These are phyloP conservation scores for Tenualosa thibaudeaui DNA, from an alignment of 2,797 vertebrate genomes.

Conservation along the genomic window DNA sequence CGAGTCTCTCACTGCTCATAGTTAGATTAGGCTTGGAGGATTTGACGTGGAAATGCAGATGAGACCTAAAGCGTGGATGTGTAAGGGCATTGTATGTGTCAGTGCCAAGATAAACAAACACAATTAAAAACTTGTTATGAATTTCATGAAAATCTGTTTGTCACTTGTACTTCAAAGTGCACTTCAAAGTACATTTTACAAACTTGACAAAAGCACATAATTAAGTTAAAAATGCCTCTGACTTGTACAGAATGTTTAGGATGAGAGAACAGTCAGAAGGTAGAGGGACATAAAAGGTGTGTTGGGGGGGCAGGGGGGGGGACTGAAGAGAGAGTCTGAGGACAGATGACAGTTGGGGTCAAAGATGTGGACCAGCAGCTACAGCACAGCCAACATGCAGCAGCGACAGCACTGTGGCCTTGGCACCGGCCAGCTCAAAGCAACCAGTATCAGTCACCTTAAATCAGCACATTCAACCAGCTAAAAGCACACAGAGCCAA, in stretches of 20 bases:
- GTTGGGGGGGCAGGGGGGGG: neutral
- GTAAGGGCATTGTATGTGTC: neutral
- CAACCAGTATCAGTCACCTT: neutral
- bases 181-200: slow-evolving; percentile 9
- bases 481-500: neutral
- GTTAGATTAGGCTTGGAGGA: neutral
- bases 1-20: neutral
- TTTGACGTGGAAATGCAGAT: neutral
- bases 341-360: neutral
- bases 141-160: neutral
- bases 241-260: neutral
- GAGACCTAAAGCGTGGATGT: neutral
- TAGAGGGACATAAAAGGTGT: neutral
- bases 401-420: neutral
- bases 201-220: neutral
- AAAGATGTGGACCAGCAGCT: slow-evolving; percentile 27
- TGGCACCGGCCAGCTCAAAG: neutral
- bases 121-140: too few relatives aligned
- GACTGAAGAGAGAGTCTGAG: neutral
- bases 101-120: too few relatives aligned
- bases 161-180: slow-evolving; percentile 18
- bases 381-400: slow-evolving; percentile 52
- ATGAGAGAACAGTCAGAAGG: neutral
- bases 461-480: neutral
- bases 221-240: too few relatives aligned